Percentiles rank a stretch among this genome's conserved stretches.
phyloP scores from a whole-genome alignment of 2,113 vertebrate species.

The Archocentrus centrarchus region DNA sequence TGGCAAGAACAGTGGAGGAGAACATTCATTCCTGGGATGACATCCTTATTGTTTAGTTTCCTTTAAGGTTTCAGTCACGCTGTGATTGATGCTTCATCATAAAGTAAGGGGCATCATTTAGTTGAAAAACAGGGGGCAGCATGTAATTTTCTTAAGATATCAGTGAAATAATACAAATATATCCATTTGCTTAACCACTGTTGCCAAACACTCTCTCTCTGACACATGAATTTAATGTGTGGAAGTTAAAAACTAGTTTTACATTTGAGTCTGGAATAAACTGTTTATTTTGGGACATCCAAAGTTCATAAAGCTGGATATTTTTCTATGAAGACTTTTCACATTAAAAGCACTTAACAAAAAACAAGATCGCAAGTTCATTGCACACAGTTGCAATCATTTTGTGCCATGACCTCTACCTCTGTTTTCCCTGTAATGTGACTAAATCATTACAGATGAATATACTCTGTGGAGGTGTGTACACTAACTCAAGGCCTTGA shows the following conservation, averaged over 20 bases:
- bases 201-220: neutral
- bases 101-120: neutral
- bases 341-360: too few species aligned
- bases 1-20: neutral
- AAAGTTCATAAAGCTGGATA: too few species aligned
- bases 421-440: neutral
- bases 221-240: too few species aligned
- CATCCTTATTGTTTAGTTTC: neutral
- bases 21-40: slow-evolving; percentile 15
- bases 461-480: neutral
- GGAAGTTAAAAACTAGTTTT: too few species aligned
- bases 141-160: neutral
- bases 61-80: neutral
- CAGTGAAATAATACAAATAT: neutral
- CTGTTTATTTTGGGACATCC: too few species aligned
- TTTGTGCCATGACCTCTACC: too few species aligned
- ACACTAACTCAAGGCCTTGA: neutral
- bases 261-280: neutral
- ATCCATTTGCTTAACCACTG: accelerated
- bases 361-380: too few species aligned
- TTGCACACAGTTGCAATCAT: too few species aligned
- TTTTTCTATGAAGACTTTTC: neutral
- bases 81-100: neutral
- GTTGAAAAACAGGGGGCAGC: too few species aligned
- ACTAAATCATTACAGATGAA: neutral